Evolutionary conservation across 2,888 invertebrate species (phyloP).

Genomic region (Agrotis ipsilon): DNA sequence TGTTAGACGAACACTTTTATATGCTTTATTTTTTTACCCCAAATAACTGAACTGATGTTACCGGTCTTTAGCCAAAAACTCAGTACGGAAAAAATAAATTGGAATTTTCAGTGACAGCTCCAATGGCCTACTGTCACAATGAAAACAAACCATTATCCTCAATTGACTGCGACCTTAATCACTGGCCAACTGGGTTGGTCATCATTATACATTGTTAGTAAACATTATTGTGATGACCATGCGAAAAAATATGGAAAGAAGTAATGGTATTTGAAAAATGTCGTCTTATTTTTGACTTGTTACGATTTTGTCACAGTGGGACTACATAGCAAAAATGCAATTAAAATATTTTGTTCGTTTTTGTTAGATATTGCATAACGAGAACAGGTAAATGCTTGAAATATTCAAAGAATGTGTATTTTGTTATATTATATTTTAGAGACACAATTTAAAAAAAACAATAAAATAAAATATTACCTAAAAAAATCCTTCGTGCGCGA

Average conservation of each 20-base stretch:
- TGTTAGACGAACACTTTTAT: neutral
- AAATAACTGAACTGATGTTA: neutral
- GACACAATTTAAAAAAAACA: too few species aligned
- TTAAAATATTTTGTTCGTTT: too few species aligned
- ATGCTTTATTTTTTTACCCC: neutral
- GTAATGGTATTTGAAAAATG: neutral
- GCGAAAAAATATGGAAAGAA: neutral
- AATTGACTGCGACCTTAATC: slow-evolving; percentile 43
- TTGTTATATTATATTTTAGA: too few species aligned
- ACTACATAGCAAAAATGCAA: too few species aligned
- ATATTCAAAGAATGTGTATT: too few species aligned
- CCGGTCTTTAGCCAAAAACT: neutral
- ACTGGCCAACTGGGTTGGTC: slow-evolving; percentile 20
- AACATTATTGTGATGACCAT: slow-evolving; percentile 7
- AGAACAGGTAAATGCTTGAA: too few species aligned
- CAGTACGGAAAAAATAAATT: neutral
- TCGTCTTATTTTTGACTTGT: neutral
- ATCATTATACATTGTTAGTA: slow-evolving; percentile 20
- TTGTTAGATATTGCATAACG: too few species aligned
- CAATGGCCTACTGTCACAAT: slow-evolving; percentile 14
- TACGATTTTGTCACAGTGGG: neutral
- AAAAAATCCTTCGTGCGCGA: too few species aligned
- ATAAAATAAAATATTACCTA: too few species aligned
- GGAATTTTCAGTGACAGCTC: slow-evolving; percentile 15
- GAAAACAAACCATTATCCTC: slow-evolving; percentile 40